Evolutionary conservation across 1,140 invertebrate species (phyloP), one percentile per base, ranked within the genome.

Genomic region (Macrosteles quadrilineatus): DNA sequence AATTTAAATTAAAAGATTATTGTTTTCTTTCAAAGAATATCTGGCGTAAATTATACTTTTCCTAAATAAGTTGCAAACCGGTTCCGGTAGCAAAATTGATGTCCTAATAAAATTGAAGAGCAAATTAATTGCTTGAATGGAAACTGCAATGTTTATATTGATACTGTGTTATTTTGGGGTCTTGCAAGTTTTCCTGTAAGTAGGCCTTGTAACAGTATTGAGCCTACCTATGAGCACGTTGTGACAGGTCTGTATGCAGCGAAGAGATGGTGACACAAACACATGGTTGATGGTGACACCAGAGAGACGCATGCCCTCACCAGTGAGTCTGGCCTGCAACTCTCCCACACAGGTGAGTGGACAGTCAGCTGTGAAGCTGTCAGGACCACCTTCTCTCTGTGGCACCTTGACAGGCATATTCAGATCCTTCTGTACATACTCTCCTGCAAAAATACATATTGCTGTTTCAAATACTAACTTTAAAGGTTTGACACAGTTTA

Each of bases 191-290:
- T n/a, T n/a, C n/a, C n/a, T n/a, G n/a, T n/a, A n/a, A n/a, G n/a
- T n/a, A n/a, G n/a, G n/a, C n/a, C n/a, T n/a, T n/a, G n/a, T n/a
- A n/a, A n/a, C n/a, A n/a, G n/a, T n/a, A n/a, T n/a, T n/a, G n/a
- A n/a, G n/a, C n/a, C 27, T 59, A 85, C 87, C 89, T 79, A 82
- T 80, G 27, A 90, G 79, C 47, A 94, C 82, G 74, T 86, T 85
- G 40, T 89, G 85, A 70, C 91, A 92, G 0, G 96, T 98, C 81
- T 97, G 92, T n/a, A 98, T 85, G 82, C 94, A 96, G 64, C 96
- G 85, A 66, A 96, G 86, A 2, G 95, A 91, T 0, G 95, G 93
- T 2, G 95, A 97, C 63, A 89, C 88, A 81, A 91, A 95, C 1
- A 90, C 91, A 77, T 91, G 87, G 55, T 87, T 84, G 45, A 96